These are phyloP conservation scores for Felis chaus DNA, from an alignment of 2,113 vertebrate genomes.

Conservation along the genomic window DNA sequence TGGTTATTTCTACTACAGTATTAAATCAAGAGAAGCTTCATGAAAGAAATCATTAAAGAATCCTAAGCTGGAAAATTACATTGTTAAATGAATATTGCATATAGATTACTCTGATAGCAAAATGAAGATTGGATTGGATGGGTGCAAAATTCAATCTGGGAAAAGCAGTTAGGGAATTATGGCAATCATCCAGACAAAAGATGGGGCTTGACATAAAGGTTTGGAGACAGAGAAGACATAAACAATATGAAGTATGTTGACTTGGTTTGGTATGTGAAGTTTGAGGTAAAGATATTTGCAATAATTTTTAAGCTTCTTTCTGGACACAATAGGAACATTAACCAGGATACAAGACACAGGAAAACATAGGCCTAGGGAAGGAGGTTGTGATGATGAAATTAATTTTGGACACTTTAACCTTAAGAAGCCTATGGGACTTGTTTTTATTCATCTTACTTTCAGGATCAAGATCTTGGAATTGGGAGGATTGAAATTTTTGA, in stretches of 20 bases:
- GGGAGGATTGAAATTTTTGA: not conserved
- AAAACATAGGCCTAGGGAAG: not conserved
- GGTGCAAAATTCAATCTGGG: not conserved
- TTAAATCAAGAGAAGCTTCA: not conserved
- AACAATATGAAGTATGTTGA: not conserved
- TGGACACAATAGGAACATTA: not conserved
- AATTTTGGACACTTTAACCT: not conserved
- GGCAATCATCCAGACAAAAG: not conserved
- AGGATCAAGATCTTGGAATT: not conserved
- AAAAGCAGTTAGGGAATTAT: not conserved
- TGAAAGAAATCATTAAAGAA: not conserved
- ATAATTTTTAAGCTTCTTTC: not conserved
- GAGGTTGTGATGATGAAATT: not conserved
- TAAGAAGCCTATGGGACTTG: not conserved
- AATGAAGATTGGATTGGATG: not conserved
- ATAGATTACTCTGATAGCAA: not conserved
- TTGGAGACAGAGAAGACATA: not conserved
- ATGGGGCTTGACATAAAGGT: not conserved
- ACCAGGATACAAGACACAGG: not conserved
- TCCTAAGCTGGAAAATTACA: not conserved
- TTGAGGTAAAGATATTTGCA: not conserved
- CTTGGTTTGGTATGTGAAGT: not conserved
- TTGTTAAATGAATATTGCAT: not conserved
- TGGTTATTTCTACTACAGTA: not conserved
- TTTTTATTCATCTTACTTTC: not conserved